A percentile compares a stretch with the other conserved stretches of the same genome.
Conservation (phyloP, 2,113 vertebrate species). For the Tragelaphus scriptus region DNA sequence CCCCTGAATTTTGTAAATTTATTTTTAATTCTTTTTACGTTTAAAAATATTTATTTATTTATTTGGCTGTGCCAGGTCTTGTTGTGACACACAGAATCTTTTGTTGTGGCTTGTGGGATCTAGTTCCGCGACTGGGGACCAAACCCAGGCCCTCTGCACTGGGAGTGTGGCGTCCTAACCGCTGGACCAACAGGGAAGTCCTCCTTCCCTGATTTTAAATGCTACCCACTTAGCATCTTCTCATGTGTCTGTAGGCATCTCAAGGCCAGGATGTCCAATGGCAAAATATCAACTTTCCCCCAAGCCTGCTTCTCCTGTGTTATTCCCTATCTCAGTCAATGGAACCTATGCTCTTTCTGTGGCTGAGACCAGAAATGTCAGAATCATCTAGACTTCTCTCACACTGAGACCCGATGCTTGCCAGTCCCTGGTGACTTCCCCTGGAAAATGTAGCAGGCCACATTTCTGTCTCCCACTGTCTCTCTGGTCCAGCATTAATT, state of each 20-base stretch:
- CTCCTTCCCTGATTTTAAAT: not conserved
- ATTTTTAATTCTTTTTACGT: not conserved
- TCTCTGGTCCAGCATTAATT: not conserved
- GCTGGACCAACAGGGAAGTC: not conserved
- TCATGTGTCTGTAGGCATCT: not conserved
- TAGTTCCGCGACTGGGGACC: rapidly evolving
- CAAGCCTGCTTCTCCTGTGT: not conserved
- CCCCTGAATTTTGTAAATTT: not conserved
- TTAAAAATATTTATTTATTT: not conserved
- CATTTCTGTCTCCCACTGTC: not conserved
- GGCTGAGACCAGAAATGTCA: not conserved
- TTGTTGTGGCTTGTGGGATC: not conserved
- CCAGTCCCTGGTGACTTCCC: not conserved
- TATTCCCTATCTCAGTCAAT: not conserved
- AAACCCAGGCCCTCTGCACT: not conserved
- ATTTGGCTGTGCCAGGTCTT: not conserved
- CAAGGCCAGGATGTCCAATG: not conserved
- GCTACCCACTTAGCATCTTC: not conserved
- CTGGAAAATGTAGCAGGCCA: not conserved
- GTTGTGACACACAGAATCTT: not conserved
- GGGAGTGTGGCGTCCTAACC: not conserved
- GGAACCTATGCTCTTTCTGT: not conserved
- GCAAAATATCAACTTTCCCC: not conserved
- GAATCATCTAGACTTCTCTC: not conserved
- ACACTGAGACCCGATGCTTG: not conserved